Evolutionary conservation across 2,888 invertebrate genomes (phyloP), one percentile per base, ranked within the genome.

Genomic region (Bellardia bayeri): DNA sequence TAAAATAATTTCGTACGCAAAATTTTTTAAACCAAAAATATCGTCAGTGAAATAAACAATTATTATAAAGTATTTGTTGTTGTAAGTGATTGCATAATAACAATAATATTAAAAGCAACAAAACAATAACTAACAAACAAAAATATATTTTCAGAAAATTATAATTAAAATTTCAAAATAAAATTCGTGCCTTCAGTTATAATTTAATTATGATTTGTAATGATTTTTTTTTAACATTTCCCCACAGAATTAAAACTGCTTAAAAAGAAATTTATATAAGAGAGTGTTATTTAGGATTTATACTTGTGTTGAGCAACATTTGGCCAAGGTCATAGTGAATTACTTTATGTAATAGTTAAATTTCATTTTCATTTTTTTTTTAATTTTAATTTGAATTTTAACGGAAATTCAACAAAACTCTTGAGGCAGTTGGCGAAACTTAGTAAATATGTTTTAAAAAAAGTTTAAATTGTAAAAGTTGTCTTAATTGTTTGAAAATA

Each of bases 41-140:
- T 45, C 61, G 8, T 2, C 81, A 74, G 82, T 86, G 80, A 71
- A 66, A 72, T 61, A 87, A 82, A 82, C 66, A 74, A 68, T 66
- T 49, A 74, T 23, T 13, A 45, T 11, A 3, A 45, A 3, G 13
- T 45, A 13, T 63, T 69, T 42, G 30, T 82, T 84, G 63, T 82
- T 84, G 84, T 87, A 87, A 87, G 87, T 87, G 87, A 81, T 87
- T 72, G 49, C 37, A 64, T 64, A 76, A 72, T 72, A 51, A 49
- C 4, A 49, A 37, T 37, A 40, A 23, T 23, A 23, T 23, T 23
- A 23, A 23, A 1, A 23, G 23, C 23, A 23, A 23, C 23, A 23
- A 61, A 51, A 16, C 13, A 42, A n/a, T 42, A 58, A 58, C 23
- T 7, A 58, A n/a, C 8, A 64, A 58, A 5, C 14, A 2, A 58